These are phyloP conservation scores for Sipha flava DNA, from an alignment of 1,140 invertebrate genomes.

Conservation along the genomic window DNA sequence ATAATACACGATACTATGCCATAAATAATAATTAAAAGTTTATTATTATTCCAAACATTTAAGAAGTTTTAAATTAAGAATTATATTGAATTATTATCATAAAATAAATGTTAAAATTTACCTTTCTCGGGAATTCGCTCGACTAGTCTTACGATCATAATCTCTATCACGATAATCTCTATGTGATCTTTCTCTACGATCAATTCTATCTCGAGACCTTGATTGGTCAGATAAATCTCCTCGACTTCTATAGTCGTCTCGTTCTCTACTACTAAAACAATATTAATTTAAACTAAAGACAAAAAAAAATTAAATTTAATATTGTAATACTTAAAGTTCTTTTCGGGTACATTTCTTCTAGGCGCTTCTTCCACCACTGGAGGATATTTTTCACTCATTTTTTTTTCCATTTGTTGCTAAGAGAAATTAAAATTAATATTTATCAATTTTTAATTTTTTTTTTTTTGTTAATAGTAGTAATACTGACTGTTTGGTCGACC, in stretches of 20 bases:
- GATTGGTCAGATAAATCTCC: background rate
- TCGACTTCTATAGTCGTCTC: constrained; percentile 44
- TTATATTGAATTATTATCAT: too few relatives aligned
- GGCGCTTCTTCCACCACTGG: constrained; percentile 44
- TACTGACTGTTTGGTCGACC: background rate
- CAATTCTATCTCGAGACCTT: constrained; percentile 1
- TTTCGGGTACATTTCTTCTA: constrained; percentile 44
- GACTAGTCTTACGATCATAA: constrained; percentile 19
- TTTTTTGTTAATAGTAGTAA: background rate
- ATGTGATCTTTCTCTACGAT: constrained; percentile 27
- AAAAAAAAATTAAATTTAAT: constrained; percentile 34
- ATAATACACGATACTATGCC: too few relatives aligned
- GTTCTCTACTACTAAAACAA: constrained; percentile 48
- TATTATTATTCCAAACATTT: too few relatives aligned
- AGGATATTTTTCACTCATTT: constrained; percentile 53
- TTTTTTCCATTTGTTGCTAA: constrained; percentile 64
- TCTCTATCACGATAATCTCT: constrained; percentile 26
- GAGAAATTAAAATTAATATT: constrained; percentile 3
- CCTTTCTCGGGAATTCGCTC: constrained; percentile 6
- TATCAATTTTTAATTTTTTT: background rate
- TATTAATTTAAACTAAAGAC: constrained; percentile 35
- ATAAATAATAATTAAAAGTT: background rate
- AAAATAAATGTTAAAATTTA: background rate
- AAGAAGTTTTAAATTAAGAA: too few relatives aligned
- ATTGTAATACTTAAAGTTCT: constrained; percentile 44